Evolutionary conservation across 1,140 invertebrate genomes (phyloP), one percentile per base, ranked within the genome.

Genomic region (Aethina tumida): DNA sequence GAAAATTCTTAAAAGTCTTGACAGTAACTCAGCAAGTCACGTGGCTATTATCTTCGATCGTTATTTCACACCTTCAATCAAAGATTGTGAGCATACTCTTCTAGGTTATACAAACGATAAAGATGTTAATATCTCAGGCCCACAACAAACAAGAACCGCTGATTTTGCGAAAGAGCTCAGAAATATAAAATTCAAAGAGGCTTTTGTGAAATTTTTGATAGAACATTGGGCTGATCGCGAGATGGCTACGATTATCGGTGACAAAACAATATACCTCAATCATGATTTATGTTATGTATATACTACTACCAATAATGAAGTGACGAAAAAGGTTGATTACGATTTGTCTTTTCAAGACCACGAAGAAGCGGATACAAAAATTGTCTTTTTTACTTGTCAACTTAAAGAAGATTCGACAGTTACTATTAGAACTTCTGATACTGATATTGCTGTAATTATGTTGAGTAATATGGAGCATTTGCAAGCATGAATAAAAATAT

Each of bases 361-460:
- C 29, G 53, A 60, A 54, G 55, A 59, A 51, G 49, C 50, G 5
- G 51, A 55, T 39, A 44, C 55, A 17, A 45, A 52, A 45, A 55
- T 55, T 36, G 44, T 54, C 33, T 54, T 47, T 43, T 55, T 57
- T 40, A 32, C 46, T 29, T 58, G 47, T 27, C 45, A 53, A 39
- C 41, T 55, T 6, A 25, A 51, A 30, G 15, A 16, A 4, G 33
- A 39, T 9, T 29, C 13, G 12, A 25, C 47, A 5, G 39, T 56
- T 10, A 29, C 41, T 3, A 37, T 56, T 25, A 28, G 45, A 22
- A 47, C 28, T 22, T 38, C 29, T 1, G 49, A 50, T 25, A 35
- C 45, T 29, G 56, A 60, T 39, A 37, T 59, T 31, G 22, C 52
- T 16, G 43, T 48, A 16, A 53, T 53, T 36, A 27, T 55, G 22